Evolutionary conservation across 2,113 vertebrate genomes (phyloP), one percentile per base, ranked within the genome.

Genomic region (Lichenostomus cassidix): DNA sequence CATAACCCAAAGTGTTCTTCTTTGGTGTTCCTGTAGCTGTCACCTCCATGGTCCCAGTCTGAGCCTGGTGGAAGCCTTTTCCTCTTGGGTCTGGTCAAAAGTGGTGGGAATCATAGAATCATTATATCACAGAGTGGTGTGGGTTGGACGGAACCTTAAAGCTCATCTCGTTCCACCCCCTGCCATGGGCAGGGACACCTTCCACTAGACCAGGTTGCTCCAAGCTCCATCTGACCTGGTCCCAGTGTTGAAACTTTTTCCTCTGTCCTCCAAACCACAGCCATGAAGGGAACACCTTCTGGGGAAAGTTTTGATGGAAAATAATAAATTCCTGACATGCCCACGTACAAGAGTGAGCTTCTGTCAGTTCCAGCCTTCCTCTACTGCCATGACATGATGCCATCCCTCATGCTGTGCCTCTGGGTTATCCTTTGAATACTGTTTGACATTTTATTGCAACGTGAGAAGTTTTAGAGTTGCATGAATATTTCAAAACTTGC

Each of bases 61-160:
- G 62, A 71, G 33, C 23, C 27, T 76, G 33, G 21, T 63, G 44
- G 63, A 87, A 86, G 35, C 44, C 58, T 79, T 75, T 88, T 33
- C 19, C 19, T 59, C 80, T 73, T 0, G 0, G 3, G 3, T 70
- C 42, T 68, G 46, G 35, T 58, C 65, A 58, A 9, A 80, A 92
- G 56, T 21, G 22, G 10, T 88, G 67, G 37, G 11, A n/a, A 4
- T 74, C 35, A 37, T 6, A 27, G 53, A 73, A 52, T 52, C 7
- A 12, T 50, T 10, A 16, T 59, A 25, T 18, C 42, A 33, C 44
- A 44, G 68, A 44, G 28, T 81, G 68, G 18, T 50, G 67, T 46
- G 60, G 15, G 7, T 59, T 75, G 37, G 52, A 52, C 74, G 33
- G 19, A 31, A 21, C 46, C 11, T 29, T n/a, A 24, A 37, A 52